Percentiles rank a stretch among this genome's conserved stretches.
Evolutionary conservation across 2,113 vertebrate species (phyloP).

Genomic region (Octodon degus): DNA sequence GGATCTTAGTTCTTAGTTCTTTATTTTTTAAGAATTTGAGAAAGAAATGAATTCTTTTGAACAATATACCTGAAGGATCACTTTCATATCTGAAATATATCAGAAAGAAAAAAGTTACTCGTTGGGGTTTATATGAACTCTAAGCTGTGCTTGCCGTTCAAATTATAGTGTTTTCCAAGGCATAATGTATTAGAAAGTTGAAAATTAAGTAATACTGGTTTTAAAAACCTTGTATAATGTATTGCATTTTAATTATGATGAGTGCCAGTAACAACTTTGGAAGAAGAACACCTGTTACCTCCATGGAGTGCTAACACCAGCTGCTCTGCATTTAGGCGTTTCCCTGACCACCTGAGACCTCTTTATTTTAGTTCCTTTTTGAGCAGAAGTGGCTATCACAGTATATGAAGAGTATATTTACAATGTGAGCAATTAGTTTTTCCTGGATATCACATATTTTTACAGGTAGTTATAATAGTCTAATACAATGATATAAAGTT

Average conservation of each 20-base stretch:
- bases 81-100: constrained; percentile 22
- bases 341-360: not conserved
- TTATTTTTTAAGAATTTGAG: constrained; percentile 50
- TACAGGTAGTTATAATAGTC: constrained; percentile 48
- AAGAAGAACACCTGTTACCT: not conserved
- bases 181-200: constrained; percentile 19
- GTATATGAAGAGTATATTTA: not conserved
- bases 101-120: not conserved
- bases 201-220: constrained; percentile 43
- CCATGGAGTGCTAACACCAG: not conserved
- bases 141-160: not conserved
- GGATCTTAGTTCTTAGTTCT: constrained; percentile 24
- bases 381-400: constrained; percentile 9
- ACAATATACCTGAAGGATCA: constrained; percentile 29
- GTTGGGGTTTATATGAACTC: constrained; percentile 27
- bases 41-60: constrained; percentile 50
- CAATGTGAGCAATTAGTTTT: not conserved
- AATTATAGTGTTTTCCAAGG: not conserved
- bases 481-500: not conserved
- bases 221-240: not conserved
- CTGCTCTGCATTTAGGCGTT: not conserved
- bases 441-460: constrained; percentile 13
- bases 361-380: constrained; percentile 8
- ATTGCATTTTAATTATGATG: not conserved
- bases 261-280: not conserved